Conservation (phyloP, 2,888 invertebrate genomes). For the Dynastes tityus region DNA sequence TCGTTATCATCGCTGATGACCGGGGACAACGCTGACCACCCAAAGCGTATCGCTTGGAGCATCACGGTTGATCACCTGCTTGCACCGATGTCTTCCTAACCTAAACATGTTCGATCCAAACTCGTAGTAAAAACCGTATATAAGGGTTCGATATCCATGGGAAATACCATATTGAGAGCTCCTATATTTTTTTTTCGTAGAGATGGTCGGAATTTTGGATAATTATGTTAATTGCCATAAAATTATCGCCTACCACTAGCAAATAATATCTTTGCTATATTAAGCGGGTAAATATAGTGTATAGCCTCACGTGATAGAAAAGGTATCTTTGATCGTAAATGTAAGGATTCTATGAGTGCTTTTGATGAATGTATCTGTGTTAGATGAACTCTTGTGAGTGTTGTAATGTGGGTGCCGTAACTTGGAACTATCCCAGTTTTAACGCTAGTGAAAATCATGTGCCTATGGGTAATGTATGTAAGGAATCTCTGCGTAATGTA, state of each 20-base stretch:
- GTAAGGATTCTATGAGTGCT: not conserved
- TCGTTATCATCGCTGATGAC: constrained; percentile 46
- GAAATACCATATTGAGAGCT: not conserved
- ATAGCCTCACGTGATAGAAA: not conserved
- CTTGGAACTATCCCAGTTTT: constrained; percentile 4
- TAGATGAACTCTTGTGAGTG: not conserved
- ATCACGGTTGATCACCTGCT: constrained; percentile 10
- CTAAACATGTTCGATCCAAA: not conserved
- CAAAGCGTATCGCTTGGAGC: constrained; percentile 42
- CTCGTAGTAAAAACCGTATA: not conserved
- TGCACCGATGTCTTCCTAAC: not conserved
- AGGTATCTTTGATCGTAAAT: not conserved
- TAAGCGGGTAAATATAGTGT: not conserved
- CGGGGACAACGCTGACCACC: constrained; percentile 46
- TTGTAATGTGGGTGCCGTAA: not conserved
- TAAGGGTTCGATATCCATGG: not conserved
- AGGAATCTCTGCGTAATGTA: no score
- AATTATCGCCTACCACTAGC: constrained; percentile 12
- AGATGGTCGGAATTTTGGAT: constrained; percentile 14
- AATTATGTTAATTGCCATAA: constrained; percentile 16
- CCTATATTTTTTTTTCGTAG: not conserved
- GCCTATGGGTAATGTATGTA: no score
- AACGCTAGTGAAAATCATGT: not conserved
- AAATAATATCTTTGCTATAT: not conserved
- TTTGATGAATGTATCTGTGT: not conserved